A percentile compares a stretch with the other conserved stretches of the same genome.
phyloP scores from a whole-genome alignment of 92 coral and sea anemone genomes.

The Muricea muricata region DNA sequence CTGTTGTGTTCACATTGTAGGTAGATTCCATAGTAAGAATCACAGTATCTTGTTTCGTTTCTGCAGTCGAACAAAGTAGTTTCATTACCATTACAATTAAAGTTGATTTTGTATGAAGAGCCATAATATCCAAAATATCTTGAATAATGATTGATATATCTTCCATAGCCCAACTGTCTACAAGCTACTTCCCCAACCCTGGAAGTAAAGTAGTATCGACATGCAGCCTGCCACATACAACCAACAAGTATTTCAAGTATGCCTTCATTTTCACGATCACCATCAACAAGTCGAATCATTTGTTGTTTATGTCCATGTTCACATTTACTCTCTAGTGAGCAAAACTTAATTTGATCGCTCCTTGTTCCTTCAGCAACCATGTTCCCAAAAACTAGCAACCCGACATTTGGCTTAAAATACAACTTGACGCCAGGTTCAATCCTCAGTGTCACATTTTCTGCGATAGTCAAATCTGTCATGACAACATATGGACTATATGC shows the following conservation, averaged over 20 bases:
- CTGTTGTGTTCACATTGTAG: background rate
- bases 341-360: constrained; percentile 50
- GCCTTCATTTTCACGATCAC: background rate
- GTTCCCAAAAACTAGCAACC: constrained; percentile 74
- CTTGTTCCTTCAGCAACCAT: constrained; percentile 69
- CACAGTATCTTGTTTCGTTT: background rate
- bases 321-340: background rate
- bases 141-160: background rate
- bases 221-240: background rate
- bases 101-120: background rate
- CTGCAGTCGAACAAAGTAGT: background rate
- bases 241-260: background rate
- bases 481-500: constrained; percentile 70
- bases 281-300: background rate
- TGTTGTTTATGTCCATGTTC: too few relatives aligned
- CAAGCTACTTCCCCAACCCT: constrained; percentile 7
- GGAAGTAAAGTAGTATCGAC: background rate
- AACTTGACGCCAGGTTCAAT: constrained; percentile 75
- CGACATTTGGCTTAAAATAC: constrained; percentile 49
- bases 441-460: constrained; percentile 53
- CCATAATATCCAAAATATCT: background rate
- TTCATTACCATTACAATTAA: constrained; percentile 20
- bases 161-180: constrained; percentile 4
- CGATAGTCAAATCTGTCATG: constrained; percentile 61
- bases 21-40: background rate